These are phyloP conservation scores for Oscheius myriophilus DNA, from an alignment of 2,888 invertebrate species.

Conservation along the genomic window DNA sequence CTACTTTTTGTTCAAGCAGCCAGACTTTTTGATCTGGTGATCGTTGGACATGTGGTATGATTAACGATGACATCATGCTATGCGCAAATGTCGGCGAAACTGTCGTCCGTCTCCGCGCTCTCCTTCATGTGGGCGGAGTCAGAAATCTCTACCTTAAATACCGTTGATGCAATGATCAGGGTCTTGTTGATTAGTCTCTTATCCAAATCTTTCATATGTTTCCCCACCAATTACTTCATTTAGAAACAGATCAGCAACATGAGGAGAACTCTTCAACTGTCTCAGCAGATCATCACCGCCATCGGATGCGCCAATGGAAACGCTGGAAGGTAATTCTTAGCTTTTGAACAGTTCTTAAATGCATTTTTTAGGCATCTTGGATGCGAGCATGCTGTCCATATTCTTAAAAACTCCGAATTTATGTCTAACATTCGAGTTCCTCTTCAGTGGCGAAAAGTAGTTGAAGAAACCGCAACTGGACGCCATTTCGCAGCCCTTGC, in stretches of 20 bases:
- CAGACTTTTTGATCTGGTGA: not conserved
- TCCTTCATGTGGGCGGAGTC: slow-evolving; percentile 19
- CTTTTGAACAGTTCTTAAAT: not conserved
- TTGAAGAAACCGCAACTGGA: slow-evolving; percentile 60
- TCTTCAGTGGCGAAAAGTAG: slow-evolving; percentile 53
- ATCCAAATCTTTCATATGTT: not conserved
- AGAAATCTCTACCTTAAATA: slow-evolving; percentile 25
- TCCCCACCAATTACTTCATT: not conserved
- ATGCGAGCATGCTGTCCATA: slow-evolving; percentile 59
- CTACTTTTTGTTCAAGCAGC: no score
- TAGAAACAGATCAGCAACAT: slow-evolving; percentile 29
- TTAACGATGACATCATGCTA: no score
- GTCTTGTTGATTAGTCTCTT: no score
- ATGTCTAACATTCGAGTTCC: slow-evolving; percentile 46
- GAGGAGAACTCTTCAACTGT: slow-evolving; percentile 37
- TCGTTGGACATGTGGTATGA: no score
- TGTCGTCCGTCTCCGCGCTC: slow-evolving; percentile 1
- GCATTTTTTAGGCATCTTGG: slow-evolving; percentile 56
- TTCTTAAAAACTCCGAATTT: slow-evolving; percentile 53
- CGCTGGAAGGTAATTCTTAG: slow-evolving; percentile 50
- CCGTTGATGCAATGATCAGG: no score
- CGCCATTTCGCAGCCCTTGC: slow-evolving; percentile 50
- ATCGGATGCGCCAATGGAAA: slow-evolving; percentile 63
- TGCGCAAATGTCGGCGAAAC: slow-evolving; percentile 8
- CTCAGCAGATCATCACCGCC: slow-evolving; percentile 47